Evolutionary conservation across 2,888 invertebrate genomes (phyloP).

Genomic region (Anorthoa munda): DNA sequence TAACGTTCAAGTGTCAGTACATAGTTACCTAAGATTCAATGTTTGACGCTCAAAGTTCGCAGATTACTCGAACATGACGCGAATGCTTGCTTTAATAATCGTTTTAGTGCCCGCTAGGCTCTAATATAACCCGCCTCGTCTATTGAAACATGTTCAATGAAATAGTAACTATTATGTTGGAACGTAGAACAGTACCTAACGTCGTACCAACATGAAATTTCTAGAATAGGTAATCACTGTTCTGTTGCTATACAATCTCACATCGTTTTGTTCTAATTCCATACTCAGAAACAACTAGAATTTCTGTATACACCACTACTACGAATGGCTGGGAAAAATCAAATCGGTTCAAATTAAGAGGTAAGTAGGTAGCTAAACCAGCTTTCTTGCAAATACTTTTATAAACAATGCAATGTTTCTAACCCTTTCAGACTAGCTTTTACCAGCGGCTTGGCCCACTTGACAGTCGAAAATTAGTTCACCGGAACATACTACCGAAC

Average conservation of each 20-base stretch:
- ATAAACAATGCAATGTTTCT: no score
- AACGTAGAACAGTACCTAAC: background rate
- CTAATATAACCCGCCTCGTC: slow-evolving; percentile 11
- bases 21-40: background rate
- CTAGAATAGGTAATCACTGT: background rate
- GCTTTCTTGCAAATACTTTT: no score
- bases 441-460: no score
- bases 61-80: slow-evolving; percentile 19
- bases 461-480: no score
- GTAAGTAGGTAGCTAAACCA: no score
- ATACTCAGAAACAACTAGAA: background rate
- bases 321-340: background rate
- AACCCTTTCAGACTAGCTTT: no score
- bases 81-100: slow-evolving; percentile 17
- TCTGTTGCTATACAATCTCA: background rate
- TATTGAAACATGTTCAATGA: slow-evolving; percentile 18
- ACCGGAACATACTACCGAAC: no score
- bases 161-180: slow-evolving; percentile 8
- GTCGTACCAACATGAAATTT: background rate
- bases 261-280: background rate
- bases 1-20: background rate
- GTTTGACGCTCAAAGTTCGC: background rate
- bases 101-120: slow-evolving; percentile 29
- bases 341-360: no score
- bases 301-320: background rate